A percentile compares a stretch with the other conserved stretches of the same genome.
phyloP scores from a whole-genome alignment of 2,113 vertebrate genomes.

The zebrafish (Danio rerio) region GRCz12tu NC_133189.1:27439501-27440000 shows the following conservation, averaged over 20 bases:
- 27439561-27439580: background rate
- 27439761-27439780: background rate
- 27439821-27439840: too few relatives aligned
- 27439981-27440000: background rate
- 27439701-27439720: background rate
- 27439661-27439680: background rate
- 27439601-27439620: background rate
- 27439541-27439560: background rate
- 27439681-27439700: background rate
- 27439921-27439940: background rate
- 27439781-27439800: too few relatives aligned
- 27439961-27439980: background rate
- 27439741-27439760: background rate
- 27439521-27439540: background rate
- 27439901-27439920: background rate
- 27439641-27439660: background rate
- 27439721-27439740: background rate
- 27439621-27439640: background rate
- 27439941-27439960: background rate
- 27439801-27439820: background rate
- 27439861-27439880: background rate
- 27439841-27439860: background rate
- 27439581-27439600: background rate
- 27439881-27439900: background rate
- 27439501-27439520: constrained; percentile 3